Evolutionary conservation across 37 sponge, comb jelly and placozoan species (phyloP), one percentile per base, ranked within the genome.

Genomic region (Haliclona indistincta): DNA sequence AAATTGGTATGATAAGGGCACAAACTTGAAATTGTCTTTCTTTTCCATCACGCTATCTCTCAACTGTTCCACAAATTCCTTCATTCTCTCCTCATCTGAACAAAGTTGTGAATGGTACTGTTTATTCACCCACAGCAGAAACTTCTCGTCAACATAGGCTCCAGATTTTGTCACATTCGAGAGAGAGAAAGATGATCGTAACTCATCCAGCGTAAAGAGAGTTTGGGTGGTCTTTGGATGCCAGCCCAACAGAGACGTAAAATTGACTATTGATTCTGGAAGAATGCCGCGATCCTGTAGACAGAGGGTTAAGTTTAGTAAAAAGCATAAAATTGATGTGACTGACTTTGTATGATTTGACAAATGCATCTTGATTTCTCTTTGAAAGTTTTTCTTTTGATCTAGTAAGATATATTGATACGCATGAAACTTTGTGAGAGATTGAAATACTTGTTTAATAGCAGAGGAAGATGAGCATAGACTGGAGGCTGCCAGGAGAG

Each of bases 381-480:
- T 70, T 41, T 58, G 60, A 58, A 6, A 58, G 60, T 58, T 58
- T 58, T 25, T 26, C 60, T 58, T 26, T 26, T 25, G 60, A 58
- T 6, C 60, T 58, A 58, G n/a, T n/a, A n/a, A n/a, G n/a, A n/a
- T n/a, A n/a, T n/a, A n/a, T n/a, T n/a, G n/a, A n/a, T n/a, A n/a
- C n/a, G n/a, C n/a, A n/a, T n/a, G n/a, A n/a, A n/a, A n/a, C n/a
- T n/a, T n/a, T 20, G n/a, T 23, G n/a, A 20, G 63, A 61, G 63
- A 61, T 10, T n/a, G 64, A 8, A 28, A 10, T 30, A 90, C 91
- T 66, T 84, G 49, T 67, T 54, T 15, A 87, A 23, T 11, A 95
- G 77, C 8, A 95, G 78, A 0, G 96, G 96, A 0, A 95, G 86
- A 64, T 95, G 96, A 33, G 39, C 86, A 62, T 76, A 95, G 29